Conservation (phyloP, 2,888 invertebrate genomes). For the Sinodicranocentrus sp. region DNA sequence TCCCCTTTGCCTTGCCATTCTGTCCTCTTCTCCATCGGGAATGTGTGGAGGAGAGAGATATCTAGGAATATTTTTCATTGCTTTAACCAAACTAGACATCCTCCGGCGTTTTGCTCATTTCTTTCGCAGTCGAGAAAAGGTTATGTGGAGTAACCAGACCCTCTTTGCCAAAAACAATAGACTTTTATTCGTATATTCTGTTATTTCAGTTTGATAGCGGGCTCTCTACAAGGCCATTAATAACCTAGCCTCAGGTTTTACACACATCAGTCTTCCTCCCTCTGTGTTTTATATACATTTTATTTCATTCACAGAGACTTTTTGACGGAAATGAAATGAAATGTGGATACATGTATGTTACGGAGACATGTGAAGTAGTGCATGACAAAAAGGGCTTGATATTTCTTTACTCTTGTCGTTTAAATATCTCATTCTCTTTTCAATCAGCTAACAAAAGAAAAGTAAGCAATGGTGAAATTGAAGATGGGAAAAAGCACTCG, state of each 20-base stretch:
- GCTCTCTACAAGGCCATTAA: conserved; percentile 52
- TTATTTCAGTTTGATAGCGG: conserved; percentile 20
- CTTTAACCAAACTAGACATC: conserved; percentile 9
- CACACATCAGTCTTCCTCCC: background rate
- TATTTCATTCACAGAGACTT: conserved; percentile 15
- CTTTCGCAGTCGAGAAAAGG: background rate
- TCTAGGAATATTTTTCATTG: background rate
- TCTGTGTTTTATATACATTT: background rate
- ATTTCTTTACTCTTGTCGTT: too few species aligned
- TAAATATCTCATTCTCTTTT: too few species aligned
- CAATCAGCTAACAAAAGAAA: too few species aligned
- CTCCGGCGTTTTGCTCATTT: conserved; percentile 11
- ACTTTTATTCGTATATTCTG: background rate
- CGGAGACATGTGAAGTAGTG: too few species aligned
- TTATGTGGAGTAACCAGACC: background rate
- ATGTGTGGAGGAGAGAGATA: background rate
- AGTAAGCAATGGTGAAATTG: too few species aligned
- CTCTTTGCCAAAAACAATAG: conserved; percentile 57
- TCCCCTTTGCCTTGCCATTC: background rate
- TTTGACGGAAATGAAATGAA: conserved; percentile 27
- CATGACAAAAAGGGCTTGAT: too few species aligned
- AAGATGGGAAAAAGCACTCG: too few species aligned
- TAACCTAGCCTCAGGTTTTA: conserved; percentile 46
- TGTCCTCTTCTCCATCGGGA: background rate
- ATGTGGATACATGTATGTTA: too few species aligned